Conservation (phyloP, 2,113 vertebrate species). For the Chroicocephalus ridibundus region DNA sequence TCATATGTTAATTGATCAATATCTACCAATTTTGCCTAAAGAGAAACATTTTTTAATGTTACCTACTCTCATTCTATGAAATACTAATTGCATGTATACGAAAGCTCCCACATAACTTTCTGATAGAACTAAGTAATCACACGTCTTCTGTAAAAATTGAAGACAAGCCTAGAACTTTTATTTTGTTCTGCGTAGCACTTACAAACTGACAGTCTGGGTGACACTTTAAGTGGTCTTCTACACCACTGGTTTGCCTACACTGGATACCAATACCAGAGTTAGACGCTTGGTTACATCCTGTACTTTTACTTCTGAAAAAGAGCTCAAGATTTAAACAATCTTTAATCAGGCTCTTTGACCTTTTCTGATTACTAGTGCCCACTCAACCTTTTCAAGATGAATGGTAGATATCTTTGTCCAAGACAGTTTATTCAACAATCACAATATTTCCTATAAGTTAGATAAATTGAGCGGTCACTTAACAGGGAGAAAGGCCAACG, state of each 20-base stretch:
- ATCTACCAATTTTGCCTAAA: not conserved
- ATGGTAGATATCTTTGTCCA: constrained; percentile 64
- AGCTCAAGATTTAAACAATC: constrained; percentile 42
- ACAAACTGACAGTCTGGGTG: not conserved
- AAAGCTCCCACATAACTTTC: not conserved
- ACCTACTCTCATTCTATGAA: not conserved
- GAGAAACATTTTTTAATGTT: not conserved
- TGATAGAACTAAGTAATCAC: not conserved
- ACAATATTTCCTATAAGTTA: constrained; percentile 73
- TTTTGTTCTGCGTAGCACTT: not conserved
- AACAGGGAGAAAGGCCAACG: constrained; percentile 70
- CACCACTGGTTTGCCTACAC: not conserved
- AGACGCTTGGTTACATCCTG: not conserved
- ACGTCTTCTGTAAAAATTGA: not conserved
- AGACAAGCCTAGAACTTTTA: not conserved
- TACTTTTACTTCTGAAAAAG: constrained; percentile 1
- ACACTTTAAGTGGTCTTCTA: not conserved
- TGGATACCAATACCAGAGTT: not conserved
- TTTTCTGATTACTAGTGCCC: constrained; percentile 63
- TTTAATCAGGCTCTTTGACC: constrained; percentile 66
- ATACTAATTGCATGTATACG: not conserved
- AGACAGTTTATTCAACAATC: constrained; percentile 75
- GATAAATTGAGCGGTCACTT: constrained; percentile 78
- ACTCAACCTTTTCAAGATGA: constrained; percentile 71
- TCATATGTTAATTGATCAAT: not conserved